These are phyloP conservation scores for Sakesphorus luctuosus DNA, from an alignment of 2,113 vertebrate genomes.

Conservation along the genomic window DNA sequence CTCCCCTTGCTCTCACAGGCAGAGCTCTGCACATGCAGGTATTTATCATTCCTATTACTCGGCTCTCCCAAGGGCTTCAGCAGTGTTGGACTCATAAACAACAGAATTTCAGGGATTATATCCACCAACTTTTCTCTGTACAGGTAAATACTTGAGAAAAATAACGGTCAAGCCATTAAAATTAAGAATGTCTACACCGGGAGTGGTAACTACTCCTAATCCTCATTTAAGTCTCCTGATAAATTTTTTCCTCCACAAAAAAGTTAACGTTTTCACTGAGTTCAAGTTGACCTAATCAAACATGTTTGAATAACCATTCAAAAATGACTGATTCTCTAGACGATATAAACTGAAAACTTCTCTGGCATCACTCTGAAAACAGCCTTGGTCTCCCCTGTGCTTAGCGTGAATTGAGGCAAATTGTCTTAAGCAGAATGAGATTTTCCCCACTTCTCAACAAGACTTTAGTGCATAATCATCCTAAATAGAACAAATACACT, in stretches of 20 bases:
- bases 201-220: background rate
- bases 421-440: background rate
- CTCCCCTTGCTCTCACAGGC: fast-evolving
- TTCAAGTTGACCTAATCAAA: background rate
- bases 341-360: background rate
- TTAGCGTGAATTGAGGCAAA: background rate
- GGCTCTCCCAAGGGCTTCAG: background rate
- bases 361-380: background rate
- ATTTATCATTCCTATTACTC: background rate
- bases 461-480: background rate
- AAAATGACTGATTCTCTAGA: background rate
- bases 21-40: background rate
- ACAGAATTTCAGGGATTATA: background rate
- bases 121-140: background rate
- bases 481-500: background rate
- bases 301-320: background rate
- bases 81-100: background rate
- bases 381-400: background rate
- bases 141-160: background rate
- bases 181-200: background rate
- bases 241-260: background rate
- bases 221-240: background rate
- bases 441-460: background rate
- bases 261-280: background rate
- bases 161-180: background rate